A percentile compares a stretch with the other conserved stretches of the same genome.
Conservation (phyloP, 2,113 vertebrate species). For the Glareola pratincola region DNA sequence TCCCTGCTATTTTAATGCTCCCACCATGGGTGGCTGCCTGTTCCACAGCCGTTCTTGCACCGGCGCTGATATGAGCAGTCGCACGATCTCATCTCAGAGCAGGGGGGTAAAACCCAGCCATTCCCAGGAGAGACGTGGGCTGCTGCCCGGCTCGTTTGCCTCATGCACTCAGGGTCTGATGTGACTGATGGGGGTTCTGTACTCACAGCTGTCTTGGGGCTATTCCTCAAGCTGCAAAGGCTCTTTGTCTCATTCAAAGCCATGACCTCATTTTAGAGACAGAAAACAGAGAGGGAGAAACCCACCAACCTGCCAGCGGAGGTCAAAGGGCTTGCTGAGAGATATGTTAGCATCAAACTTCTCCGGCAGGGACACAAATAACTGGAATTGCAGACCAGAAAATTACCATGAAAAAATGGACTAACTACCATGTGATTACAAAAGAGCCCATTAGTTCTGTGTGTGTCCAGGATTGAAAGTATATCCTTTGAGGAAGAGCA, state of each 20-base stretch:
- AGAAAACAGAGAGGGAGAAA: conserved; percentile 36
- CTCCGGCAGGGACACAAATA: conserved; percentile 4
- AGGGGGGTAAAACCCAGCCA: neutral
- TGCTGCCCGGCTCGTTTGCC: neutral
- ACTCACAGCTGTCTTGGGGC: neutral
- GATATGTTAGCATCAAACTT: conserved; percentile 13
- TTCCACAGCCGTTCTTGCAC: neutral
- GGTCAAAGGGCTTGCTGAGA: conserved; percentile 23
- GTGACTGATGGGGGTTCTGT: neutral
- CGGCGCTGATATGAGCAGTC: rapidly evolving
- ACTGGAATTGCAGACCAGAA: neutral
- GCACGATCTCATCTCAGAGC: rapidly evolving
- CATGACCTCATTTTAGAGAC: conserved; percentile 22
- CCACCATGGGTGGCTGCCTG: neutral
- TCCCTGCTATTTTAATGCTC: neutral
- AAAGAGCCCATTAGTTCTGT: neutral
- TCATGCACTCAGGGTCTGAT: neutral
- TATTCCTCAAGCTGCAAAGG: conserved; percentile 22
- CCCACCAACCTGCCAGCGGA: conserved; percentile 3
- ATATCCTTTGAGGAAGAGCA: neutral
- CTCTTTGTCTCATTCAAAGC: conserved; percentile 40
- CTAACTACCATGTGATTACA: neutral
- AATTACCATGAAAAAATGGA: neutral
- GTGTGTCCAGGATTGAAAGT: neutral
- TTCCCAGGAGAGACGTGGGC: neutral